A percentile compares a stretch with the other conserved stretches of the same genome.
These are phyloP conservation scores for Lophotis ruficrista DNA, from an alignment of 2,113 vertebrate genomes.

Conservation along the genomic window DNA sequence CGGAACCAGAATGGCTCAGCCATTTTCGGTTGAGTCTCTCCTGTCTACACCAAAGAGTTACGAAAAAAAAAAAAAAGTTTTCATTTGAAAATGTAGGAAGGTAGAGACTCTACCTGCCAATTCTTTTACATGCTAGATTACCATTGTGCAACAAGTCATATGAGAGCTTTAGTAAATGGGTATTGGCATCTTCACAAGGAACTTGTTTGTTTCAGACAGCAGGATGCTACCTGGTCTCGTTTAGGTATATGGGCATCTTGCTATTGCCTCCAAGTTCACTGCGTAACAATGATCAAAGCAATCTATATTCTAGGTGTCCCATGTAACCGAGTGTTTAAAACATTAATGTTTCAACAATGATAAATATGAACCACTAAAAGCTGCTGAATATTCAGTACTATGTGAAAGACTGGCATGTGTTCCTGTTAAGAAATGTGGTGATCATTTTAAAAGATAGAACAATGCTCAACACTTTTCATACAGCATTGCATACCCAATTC, in stretches of 20 bases:
- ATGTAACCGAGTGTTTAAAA: background rate
- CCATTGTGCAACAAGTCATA: background rate
- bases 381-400: conserved; percentile 5
- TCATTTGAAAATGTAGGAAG: background rate
- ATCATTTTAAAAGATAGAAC: background rate
- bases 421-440: conserved; percentile 30
- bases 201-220: background rate
- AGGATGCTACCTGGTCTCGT: background rate
- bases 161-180: background rate
- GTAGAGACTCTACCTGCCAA: background rate
- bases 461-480: background rate
- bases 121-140: background rate
- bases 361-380: background rate
- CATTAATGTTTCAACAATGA: background rate
- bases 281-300: background rate
- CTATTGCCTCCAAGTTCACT: background rate
- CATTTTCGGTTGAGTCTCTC: background rate
- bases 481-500: background rate
- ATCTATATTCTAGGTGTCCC: background rate
- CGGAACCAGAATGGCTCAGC: background rate
- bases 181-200: background rate
- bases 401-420: background rate
- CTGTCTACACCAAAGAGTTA: background rate
- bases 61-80: background rate
- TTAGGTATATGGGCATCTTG: background rate